These are phyloP conservation scores for Trematocara nigrifrons DNA, from an alignment of 2,113 vertebrate genomes.

Conservation along the genomic window DNA sequence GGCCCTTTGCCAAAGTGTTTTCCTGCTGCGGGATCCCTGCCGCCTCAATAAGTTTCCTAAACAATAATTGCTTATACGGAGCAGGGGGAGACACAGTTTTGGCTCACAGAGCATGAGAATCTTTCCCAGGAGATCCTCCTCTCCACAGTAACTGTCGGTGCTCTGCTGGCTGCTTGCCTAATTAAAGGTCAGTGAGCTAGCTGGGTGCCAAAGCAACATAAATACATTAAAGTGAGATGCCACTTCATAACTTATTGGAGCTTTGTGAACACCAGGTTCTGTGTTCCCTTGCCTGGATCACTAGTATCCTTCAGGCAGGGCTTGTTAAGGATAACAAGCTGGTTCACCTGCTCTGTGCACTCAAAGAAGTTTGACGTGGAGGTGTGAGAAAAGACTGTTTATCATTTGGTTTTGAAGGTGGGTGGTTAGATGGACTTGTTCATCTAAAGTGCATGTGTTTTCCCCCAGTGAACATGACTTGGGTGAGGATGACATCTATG, in stretches of 20 bases:
- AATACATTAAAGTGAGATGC: slow-evolving; percentile 46
- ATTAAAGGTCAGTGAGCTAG: slow-evolving; percentile 60
- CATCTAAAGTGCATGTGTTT: background rate
- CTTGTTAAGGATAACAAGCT: background rate
- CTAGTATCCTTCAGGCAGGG: background rate
- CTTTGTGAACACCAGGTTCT: background rate
- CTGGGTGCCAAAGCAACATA: slow-evolving; percentile 36
- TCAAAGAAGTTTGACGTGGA: background rate
- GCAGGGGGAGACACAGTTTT: background rate
- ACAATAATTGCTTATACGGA: slow-evolving; percentile 31
- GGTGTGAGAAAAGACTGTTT: background rate
- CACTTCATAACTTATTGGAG: background rate
- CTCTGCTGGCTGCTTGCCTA: slow-evolving; percentile 40
- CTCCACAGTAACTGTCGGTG: slow-evolving; percentile 35
- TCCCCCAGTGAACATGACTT: slow-evolving; percentile 86
- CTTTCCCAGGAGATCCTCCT: background rate
- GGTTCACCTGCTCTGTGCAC: background rate
- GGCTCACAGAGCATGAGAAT: background rate
- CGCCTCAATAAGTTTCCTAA: background rate
- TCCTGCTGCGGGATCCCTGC: slow-evolving; percentile 1
- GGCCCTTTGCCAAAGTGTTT: background rate
- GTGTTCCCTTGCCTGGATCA: background rate
- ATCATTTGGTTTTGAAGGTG: background rate
- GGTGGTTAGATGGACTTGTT: background rate
- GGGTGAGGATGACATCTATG: slow-evolving; percentile 95